Evolutionary conservation across 2,888 invertebrate species (phyloP).

Genomic region (Gari tellinella): DNA sequence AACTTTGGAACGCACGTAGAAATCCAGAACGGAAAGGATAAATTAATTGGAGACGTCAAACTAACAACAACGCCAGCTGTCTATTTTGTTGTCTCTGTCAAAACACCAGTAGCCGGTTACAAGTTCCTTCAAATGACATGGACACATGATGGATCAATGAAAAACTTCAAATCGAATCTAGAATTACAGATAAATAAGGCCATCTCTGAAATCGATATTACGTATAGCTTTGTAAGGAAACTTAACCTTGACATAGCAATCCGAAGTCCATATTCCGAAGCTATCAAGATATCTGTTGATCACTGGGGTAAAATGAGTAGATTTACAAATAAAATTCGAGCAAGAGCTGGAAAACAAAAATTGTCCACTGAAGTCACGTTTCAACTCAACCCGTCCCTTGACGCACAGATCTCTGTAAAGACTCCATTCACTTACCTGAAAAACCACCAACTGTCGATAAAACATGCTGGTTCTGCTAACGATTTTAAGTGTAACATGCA

Average conservation of each 20-base stretch:
- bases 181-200: slow-evolving; percentile 48
- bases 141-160: slow-evolving; percentile 32
- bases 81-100: slow-evolving; percentile 14
- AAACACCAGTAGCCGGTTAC: slow-evolving; percentile 34
- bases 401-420: slow-evolving; percentile 23
- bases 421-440: slow-evolving; percentile 36
- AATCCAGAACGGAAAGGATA: slow-evolving; percentile 14
- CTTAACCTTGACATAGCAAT: slow-evolving; percentile 42
- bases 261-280: slow-evolving; percentile 32
- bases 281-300: slow-evolving; percentile 41
- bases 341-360: slow-evolving; percentile 14
- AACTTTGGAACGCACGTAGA: slow-evolving; percentile 29
- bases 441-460: slow-evolving; percentile 47
- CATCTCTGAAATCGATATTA: slow-evolving; percentile 32
- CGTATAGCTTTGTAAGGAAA: slow-evolving; percentile 20
- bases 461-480: slow-evolving; percentile 34
- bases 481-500: slow-evolving; percentile 50
- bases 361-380: slow-evolving; percentile 21
- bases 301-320: slow-evolving; percentile 41
- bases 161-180: slow-evolving; percentile 35
- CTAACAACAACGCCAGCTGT: slow-evolving; percentile 15
- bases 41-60: slow-evolving; percentile 25
- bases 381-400: slow-evolving; percentile 36
- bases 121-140: slow-evolving; percentile 18
- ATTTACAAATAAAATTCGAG: slow-evolving; percentile 16